Evolutionary conservation across 2,797 vertebrate genomes (phyloP).

Genomic region (Melopsittacus undulatus): DNA sequence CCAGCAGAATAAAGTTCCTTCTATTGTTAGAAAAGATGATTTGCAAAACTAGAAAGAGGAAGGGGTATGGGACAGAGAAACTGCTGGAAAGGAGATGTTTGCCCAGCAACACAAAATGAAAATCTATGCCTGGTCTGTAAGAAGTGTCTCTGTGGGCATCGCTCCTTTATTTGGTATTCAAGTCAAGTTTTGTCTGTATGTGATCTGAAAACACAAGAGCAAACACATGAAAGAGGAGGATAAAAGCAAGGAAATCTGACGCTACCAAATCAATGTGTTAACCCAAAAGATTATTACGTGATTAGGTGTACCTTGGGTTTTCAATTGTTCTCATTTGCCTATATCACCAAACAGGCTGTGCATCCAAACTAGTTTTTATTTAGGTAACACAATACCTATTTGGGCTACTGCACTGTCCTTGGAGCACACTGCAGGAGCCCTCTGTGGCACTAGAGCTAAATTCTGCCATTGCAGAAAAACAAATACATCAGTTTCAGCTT

Average conservation of each 20-base stretch:
- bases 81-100: constrained; percentile 26
- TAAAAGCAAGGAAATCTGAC: background rate
- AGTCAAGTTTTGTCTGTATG: constrained; percentile 13
- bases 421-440: background rate
- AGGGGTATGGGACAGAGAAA: constrained; percentile 7
- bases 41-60: background rate
- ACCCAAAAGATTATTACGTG: background rate
- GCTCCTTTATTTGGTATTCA: constrained; percentile 41
- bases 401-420: background rate
- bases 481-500: background rate
- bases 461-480: background rate
- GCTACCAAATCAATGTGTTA: background rate
- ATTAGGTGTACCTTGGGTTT: background rate
- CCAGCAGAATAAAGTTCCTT: background rate
- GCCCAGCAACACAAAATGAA: constrained; percentile 21
- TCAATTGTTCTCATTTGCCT: background rate
- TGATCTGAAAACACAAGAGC: constrained; percentile 54
- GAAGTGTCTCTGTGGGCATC: constrained; percentile 23
- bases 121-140: constrained; percentile 20
- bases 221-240: constrained; percentile 39
- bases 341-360: background rate
- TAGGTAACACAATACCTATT: background rate
- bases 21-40: background rate
- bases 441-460: background rate
- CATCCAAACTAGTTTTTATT: background rate